These are phyloP conservation scores for Apodemus speciosus DNA, from an alignment of 2,113 vertebrate genomes.

Conservation along the genomic window DNA sequence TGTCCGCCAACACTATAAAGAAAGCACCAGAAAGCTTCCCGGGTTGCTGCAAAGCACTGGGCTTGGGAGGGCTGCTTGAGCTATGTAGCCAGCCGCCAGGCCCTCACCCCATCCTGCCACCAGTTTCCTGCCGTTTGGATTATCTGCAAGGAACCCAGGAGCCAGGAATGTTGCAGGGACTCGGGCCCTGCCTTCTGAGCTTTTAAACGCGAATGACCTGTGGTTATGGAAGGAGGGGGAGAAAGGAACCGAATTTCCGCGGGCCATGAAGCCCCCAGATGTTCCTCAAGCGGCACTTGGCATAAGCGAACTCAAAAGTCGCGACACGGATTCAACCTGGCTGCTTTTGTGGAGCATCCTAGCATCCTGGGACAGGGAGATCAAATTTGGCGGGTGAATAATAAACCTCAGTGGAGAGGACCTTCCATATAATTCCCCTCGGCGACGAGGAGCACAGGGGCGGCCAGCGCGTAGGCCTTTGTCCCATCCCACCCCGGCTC, in stretches of 20 bases:
- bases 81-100: background rate
- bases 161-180: too few relatives aligned
- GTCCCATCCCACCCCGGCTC: background rate
- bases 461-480: background rate
- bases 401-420: rapidly evolving
- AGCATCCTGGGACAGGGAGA: background rate
- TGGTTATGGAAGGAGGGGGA: background rate
- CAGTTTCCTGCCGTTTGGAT: background rate
- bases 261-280: background rate
- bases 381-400: background rate
- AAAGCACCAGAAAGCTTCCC: background rate
- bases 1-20: background rate
- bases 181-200: too few relatives aligned
- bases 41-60: background rate
- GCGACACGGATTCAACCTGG: background rate
- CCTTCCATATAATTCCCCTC: background rate
- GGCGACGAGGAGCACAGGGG: background rate
- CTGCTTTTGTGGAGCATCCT: background rate
- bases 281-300: background rate
- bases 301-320: background rate
- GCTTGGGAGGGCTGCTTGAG: too few relatives aligned
- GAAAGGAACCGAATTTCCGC: background rate
- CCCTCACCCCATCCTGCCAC: background rate
- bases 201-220: background rate
- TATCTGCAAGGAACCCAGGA: too few relatives aligned